Evolutionary conservation across 2,113 vertebrate species (phyloP).

Genomic region (Columba janthina): DNA sequence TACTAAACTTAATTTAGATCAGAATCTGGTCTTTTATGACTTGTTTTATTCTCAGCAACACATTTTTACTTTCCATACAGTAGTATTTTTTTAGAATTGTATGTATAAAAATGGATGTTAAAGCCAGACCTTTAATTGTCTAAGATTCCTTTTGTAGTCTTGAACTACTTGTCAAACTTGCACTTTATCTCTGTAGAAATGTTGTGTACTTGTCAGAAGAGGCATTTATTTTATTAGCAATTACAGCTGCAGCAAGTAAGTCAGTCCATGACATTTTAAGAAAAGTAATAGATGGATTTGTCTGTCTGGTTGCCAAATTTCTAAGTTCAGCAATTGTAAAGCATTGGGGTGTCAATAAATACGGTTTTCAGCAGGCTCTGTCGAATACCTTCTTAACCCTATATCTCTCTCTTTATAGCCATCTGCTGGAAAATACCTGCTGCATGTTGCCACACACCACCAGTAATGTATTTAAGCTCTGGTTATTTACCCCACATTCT

Average conservation of each 20-base stretch:
- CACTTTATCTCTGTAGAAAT: neutral
- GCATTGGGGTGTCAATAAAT: neutral
- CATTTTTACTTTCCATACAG: neutral
- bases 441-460: neutral
- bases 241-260: neutral
- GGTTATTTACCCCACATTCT: neutral
- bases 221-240: slow-evolving; percentile 14
- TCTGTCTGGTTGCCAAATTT: neutral
- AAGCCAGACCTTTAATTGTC: slow-evolving; percentile 2
- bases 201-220: neutral
- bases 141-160: neutral
- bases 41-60: neutral
- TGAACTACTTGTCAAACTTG: neutral
- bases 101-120: neutral
- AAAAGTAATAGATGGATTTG: slow-evolving; percentile 22
- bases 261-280: neutral
- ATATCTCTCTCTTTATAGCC: neutral
- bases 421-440: neutral
- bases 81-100: neutral
- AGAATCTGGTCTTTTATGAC: neutral
- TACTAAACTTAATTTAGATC: neutral
- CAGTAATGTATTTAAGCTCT: neutral
- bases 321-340: neutral
- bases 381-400: neutral
- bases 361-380: neutral